Percentiles rank a stretch among this genome's conserved stretches.
Evolutionary conservation across 1,140 invertebrate genomes (phyloP).

Genomic region (Aethina tumida): DNA sequence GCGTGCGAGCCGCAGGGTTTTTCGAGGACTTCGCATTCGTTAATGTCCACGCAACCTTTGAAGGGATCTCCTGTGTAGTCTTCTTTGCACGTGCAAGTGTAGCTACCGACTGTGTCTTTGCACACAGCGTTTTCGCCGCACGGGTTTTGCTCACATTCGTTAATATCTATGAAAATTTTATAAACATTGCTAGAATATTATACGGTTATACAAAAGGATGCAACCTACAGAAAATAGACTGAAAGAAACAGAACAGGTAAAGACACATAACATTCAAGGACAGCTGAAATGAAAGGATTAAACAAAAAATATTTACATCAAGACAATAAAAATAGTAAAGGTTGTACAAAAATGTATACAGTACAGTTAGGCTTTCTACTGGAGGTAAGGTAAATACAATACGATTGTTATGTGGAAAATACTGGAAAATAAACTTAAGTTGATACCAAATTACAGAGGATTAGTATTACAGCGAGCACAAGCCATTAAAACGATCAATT

Average conservation of each 20-base stretch:
- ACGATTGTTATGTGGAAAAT: conserved; percentile 27
- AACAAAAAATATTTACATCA: conserved; percentile 20
- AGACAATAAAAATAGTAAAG: conserved; percentile 18
- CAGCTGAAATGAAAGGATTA: conserved; percentile 32
- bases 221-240: conserved; percentile 32
- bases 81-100: conserved; percentile 68
- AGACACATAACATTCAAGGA: conserved; percentile 24
- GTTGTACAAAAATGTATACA: conserved; percentile 32
- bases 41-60: conserved; percentile 77
- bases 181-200: conserved; percentile 16
- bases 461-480: too few relatives aligned
- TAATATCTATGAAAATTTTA: conserved; percentile 57
- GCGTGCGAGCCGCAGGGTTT: conserved; percentile 79
- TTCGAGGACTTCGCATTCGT: conserved; percentile 76
- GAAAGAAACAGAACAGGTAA: conserved; percentile 35
- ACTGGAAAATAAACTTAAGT: too few relatives aligned
- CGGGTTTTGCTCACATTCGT: conserved; percentile 77
- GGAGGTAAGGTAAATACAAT: conserved; percentile 10
- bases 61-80: conserved; percentile 79
- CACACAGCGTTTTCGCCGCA: conserved; percentile 80
- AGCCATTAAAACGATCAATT: too few relatives aligned
- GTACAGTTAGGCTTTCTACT: conserved; percentile 30
- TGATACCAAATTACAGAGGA: too few relatives aligned
- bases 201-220: conserved; percentile 9
- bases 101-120: conserved; percentile 78